Evolutionary conservation across 2,888 invertebrate genomes (phyloP).

Genomic region (Lasius fuliginosus): DNA sequence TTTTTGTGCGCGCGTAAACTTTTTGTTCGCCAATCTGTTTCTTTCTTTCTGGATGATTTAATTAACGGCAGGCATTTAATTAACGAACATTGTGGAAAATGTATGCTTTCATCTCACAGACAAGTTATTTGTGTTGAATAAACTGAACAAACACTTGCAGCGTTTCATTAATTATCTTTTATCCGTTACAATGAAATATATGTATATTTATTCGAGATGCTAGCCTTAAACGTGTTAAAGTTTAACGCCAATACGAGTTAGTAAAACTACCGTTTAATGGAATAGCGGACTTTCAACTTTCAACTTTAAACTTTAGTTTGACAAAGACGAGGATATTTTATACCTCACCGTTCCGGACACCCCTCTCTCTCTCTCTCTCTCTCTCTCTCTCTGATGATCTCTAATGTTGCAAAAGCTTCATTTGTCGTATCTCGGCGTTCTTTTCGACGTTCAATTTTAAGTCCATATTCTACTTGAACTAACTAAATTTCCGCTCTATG

Average conservation of each 20-base stretch:
- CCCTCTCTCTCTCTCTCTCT: not conserved
- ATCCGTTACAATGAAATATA: constrained; percentile 11
- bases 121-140: constrained; percentile 15
- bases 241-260: constrained; percentile 9
- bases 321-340: not conserved
- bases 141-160: not conserved
- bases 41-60: not conserved
- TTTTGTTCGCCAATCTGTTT: not conserved
- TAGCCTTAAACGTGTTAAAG: not conserved
- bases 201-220: not conserved
- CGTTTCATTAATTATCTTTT: constrained; percentile 23
- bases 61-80: constrained; percentile 1
- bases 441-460: not conserved
- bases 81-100: not conserved
- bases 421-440: constrained; percentile 1
- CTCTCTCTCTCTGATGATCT: not conserved
- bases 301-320: not conserved
- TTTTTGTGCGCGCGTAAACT: not conserved
- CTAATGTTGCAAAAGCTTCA: not conserved
- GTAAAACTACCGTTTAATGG: not conserved
- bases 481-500: constrained; percentile 19
- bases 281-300: not conserved
- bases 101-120: not conserved
- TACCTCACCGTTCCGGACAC: not conserved
- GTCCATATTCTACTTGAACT: not conserved